phyloP scores from a whole-genome alignment of 2,113 vertebrate species.

The Orcinus orca region DNA sequence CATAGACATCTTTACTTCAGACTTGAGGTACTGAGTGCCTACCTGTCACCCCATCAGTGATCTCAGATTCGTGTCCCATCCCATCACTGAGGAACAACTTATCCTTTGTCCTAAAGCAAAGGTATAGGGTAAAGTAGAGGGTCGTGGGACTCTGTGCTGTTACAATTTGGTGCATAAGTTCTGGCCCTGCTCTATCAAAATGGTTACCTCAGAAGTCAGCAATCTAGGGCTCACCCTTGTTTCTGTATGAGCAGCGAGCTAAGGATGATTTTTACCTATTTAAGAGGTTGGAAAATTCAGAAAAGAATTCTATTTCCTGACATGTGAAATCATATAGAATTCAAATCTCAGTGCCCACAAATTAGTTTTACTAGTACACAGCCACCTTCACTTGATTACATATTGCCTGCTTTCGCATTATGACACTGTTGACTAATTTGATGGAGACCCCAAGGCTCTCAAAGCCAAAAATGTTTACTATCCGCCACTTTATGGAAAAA shows the following conservation, averaged over 20 bases:
- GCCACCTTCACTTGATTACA: not conserved
- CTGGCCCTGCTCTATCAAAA: not conserved
- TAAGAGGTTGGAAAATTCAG: not conserved
- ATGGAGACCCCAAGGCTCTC: fast-evolving
- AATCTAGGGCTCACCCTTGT: fast-evolving
- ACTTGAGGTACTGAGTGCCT: not conserved
- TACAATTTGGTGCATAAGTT: too few species aligned
- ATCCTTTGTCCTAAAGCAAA: not conserved
- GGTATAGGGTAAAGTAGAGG: too few species aligned
- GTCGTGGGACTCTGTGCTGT: fast-evolving
- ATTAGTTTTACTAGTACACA: not conserved
- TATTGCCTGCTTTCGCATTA: fast-evolving
- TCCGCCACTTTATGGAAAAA: fast-evolving
- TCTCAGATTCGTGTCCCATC: not conserved
- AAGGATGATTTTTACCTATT: not conserved
- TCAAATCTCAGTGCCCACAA: not conserved
- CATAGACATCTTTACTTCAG: not conserved
- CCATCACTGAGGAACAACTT: too few species aligned
- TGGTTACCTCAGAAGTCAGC: not conserved
- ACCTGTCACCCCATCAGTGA: not conserved
- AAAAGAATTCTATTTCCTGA: not conserved
- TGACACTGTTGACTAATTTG: fast-evolving
- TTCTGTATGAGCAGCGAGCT: not conserved
- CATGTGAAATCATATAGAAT: not conserved
- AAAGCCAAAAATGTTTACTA: not conserved